Evolutionary conservation across 2,888 invertebrate genomes (phyloP).

Genomic region (Nebria brevicollis): DNA sequence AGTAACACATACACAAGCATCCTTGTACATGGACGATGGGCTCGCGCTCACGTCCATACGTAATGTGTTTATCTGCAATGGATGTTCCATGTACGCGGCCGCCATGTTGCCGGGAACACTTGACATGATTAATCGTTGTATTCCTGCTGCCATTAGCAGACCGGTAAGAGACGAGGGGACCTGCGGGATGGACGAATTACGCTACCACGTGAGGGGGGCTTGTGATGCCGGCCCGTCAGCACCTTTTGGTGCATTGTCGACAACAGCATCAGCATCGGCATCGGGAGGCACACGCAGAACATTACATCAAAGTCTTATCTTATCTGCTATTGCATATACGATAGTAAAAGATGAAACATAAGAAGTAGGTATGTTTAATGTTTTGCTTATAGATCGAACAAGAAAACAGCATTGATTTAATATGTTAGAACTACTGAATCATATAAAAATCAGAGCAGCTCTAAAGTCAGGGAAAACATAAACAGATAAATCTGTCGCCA

Average conservation of each 20-base stretch:
- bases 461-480: neutral
- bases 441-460: neutral
- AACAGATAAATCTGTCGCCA: neutral
- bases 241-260: conserved; percentile 10
- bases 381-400: too few relatives aligned
- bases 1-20: neutral
- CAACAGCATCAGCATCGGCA: neutral
- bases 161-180: conserved; percentile 45
- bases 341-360: too few relatives aligned
- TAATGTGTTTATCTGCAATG: conserved; percentile 64
- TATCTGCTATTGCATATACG: too few relatives aligned
- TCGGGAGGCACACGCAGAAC: neutral
- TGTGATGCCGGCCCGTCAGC: conserved; percentile 16
- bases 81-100: conserved; percentile 63
- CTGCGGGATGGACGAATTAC: conserved; percentile 3
- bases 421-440: neutral
- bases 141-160: conserved; percentile 63
- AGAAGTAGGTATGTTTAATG: too few relatives aligned
- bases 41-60: conserved; percentile 59
- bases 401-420: neutral
- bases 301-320: too few relatives aligned
- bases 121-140: conserved; percentile 64
- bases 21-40: conserved; percentile 50
- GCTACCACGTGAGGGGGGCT: neutral
- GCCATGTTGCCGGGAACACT: conserved; percentile 63